These are phyloP conservation scores for Uria aalge DNA, from an alignment of 2,113 vertebrate species.

Conservation along the genomic window DNA sequence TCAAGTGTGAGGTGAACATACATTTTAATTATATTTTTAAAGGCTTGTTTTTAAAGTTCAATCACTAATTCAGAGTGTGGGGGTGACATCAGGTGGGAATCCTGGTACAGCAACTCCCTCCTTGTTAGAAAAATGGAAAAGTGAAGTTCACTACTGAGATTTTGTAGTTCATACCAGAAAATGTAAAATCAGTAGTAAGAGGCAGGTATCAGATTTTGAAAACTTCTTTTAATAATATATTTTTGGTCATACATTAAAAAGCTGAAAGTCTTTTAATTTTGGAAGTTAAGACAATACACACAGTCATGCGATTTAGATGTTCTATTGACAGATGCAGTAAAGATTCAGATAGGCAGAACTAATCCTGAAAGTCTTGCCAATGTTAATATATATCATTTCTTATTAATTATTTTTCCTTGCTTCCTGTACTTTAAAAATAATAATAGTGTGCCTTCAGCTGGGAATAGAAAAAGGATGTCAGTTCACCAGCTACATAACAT, in stretches of 20 bases:
- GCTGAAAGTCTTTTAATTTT: not conserved
- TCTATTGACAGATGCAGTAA: not conserved
- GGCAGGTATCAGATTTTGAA: not conserved
- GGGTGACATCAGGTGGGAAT: not conserved
- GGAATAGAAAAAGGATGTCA: not conserved
- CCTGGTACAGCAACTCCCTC: not conserved
- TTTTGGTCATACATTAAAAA: not conserved
- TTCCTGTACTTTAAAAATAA: not conserved
- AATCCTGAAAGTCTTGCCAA: not conserved
- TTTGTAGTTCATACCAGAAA: not conserved
- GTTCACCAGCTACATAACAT: not conserved
- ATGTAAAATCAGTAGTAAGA: not conserved
- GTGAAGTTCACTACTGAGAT: not conserved
- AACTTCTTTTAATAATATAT: not conserved
- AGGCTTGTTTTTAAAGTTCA: not conserved
- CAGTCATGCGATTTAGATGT: not conserved
- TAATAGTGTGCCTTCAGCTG: not conserved
- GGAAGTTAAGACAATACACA: not conserved
- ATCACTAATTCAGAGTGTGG: rapidly evolving
- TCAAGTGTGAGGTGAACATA: rapidly evolving
- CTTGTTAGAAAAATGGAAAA: not conserved
- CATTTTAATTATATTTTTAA: not conserved
- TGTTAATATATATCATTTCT: not conserved
- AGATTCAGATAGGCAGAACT: not conserved
- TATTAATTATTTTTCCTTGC: not conserved